These are phyloP conservation scores for Zaprionus kolodkinae DNA, from an alignment of 1,140 invertebrate genomes.

Conservation along the genomic window DNA sequence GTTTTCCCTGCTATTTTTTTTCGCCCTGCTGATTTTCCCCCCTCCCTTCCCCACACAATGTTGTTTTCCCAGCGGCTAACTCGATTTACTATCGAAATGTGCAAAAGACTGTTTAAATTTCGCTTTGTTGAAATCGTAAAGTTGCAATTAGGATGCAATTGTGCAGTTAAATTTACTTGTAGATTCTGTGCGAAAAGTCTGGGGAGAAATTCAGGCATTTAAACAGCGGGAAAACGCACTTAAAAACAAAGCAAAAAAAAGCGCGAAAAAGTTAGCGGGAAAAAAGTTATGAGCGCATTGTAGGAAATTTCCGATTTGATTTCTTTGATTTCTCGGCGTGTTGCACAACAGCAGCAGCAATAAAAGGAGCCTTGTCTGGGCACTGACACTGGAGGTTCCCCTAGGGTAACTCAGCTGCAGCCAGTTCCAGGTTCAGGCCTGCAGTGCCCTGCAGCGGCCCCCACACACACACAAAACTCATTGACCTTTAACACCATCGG, in stretches of 20 bases:
- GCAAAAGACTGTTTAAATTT: conserved; percentile 6
- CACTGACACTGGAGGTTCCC: too few relatives aligned
- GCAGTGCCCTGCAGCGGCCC: conserved; percentile 57
- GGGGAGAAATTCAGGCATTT: background rate
- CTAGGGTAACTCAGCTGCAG: background rate
- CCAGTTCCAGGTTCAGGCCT: conserved; percentile 70
- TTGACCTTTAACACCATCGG: conserved; percentile 73
- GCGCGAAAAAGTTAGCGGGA: background rate
- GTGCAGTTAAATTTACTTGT: background rate
- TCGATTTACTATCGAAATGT: conserved; percentile 7
- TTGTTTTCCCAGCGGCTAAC: conserved; percentile 14
- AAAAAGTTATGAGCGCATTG: background rate
- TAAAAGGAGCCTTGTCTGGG: conserved; percentile 21
- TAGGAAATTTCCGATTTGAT: background rate
- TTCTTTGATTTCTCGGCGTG: background rate
- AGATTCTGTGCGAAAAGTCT: background rate
- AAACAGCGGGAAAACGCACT: conserved; percentile 6
- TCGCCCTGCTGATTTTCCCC: conserved; percentile 6
- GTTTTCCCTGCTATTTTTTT: conserved; percentile 6
- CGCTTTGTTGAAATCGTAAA: conserved; percentile 11
- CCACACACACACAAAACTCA: conserved; percentile 61
- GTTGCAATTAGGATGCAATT: conserved; percentile 35
- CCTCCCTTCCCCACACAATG: background rate
- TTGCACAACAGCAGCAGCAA: conserved; percentile 3
- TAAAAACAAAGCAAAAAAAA: too few relatives aligned